Evolutionary conservation across 2,113 vertebrate genomes (phyloP), one percentile per base, ranked within the genome.

Genomic region (Bostrychus sinensis): DNA sequence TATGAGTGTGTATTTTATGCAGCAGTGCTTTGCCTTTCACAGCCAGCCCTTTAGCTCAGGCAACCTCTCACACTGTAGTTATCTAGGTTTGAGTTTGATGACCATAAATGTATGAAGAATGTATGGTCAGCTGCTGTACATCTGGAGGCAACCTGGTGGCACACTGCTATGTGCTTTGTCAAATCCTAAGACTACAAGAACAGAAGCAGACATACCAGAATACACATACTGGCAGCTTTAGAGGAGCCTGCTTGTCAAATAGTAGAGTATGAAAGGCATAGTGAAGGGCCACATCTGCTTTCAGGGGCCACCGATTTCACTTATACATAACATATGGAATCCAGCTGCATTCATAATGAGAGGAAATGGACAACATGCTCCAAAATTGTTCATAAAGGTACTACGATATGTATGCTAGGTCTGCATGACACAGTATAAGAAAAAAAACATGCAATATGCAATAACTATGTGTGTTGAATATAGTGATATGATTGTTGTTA

Each of bases 261-360:
- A 23, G 41, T 39, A 39, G 17, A 28, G 56, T 34, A 41, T 16
- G 25, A 38, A 34, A 19, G 37, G 54, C 10, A 1, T 11, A 46
- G 38, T 13, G 30, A 12, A 58, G 61, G 36, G 22, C 22, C 23
- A 51, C 56, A 41, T 70, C 53, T 62, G 45, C 39, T 59, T 19
- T 54, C 12, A 30, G 58, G 26, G 60, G 59, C n/a, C 48, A 7
- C 51, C 17, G 23, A 58, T 23, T 57, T 43, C 17, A 60, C 11
- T 38, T 72, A 77, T 37, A 48, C 45, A 48, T 20, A 19, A 42
- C 57, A 78, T 62, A 46, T 67, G 48, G 57, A 32, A 38, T 54
- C 25, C 72, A 81, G 58, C 42, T 70, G 72, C 30, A 71, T 69
- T 62, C 48, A 60, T 70, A 67, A 67, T 9, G 10, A 54, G 28